Evolutionary conservation across 2,888 invertebrate genomes (phyloP), one percentile per base, ranked within the genome.

Genomic region (Metalampra italica): DNA sequence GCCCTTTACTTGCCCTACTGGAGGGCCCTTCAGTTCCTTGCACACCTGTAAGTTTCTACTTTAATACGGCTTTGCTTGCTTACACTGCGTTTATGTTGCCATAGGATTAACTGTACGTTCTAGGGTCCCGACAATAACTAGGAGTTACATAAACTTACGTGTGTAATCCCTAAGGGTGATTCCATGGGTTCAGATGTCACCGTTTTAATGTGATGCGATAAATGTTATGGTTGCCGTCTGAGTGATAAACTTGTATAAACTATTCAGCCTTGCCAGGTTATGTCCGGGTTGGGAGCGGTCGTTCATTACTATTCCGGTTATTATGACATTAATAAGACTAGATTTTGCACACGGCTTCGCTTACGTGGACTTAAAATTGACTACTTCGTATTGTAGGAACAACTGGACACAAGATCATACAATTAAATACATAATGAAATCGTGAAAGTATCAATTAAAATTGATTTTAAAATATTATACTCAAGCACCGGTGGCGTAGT

Each of bases 1-100:
- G 69, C 79, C 76, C 75, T 71, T 71, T 66, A 66, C 71, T 71
- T 75, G 75, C 78, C 76, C 68, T 71, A 64, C 65, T 64, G 53
- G 61, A 65, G 71, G 61, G 62, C 67, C 66, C 63, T 46, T 36
- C 29, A 30, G 60, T 51, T 51, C 48, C 32, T 46, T 51, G 55
- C 56, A 56, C 60, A 62, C 64, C 65, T 65, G 66, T 52, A 64
- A 60, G 55, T 56, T 61, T 51, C 51, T 49, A 55, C 54, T 55
- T 50, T 55, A 54, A 57, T 55, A 53, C 44, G 49, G 50, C 54
- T 52, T 52, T 49, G 57, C 15, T 39, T 39, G 39, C 39, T 39
- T 37, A 37, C 37, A 11, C 13, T 12, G 37, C 37, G 37, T 39
- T 39, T 39, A 39, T 39, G 39, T 39, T 14, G 39, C 34, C n/a